These are phyloP conservation scores for Heliocidaris erythrogramma DNA, from an alignment of 35 echinoderm and acorn worm species.

Conservation along the genomic window DNA sequence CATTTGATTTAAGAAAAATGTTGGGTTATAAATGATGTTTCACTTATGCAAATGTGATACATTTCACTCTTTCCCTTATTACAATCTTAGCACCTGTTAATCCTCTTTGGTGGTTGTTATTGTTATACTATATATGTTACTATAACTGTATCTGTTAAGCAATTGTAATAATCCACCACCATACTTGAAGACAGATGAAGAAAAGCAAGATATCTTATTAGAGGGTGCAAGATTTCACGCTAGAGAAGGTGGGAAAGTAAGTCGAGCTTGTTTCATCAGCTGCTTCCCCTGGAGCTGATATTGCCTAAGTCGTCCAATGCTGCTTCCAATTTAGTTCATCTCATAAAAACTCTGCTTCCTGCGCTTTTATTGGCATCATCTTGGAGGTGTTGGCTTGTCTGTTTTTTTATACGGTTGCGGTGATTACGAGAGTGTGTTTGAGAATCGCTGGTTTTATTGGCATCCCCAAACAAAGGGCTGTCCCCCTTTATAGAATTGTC, in stretches of 20 bases:
- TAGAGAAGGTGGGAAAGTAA: background rate
- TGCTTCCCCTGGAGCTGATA: background rate
- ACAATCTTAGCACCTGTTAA: no score
- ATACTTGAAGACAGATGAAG: background rate
- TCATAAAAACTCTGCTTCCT: background rate
- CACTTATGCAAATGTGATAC: no score
- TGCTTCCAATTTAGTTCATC: slow-evolving; percentile 11
- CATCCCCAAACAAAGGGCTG: background rate
- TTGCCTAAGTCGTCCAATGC: background rate
- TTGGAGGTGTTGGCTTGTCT: background rate
- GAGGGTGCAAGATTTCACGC: background rate
- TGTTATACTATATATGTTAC: background rate
- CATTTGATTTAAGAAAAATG: no score
- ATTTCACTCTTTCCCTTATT: no score
- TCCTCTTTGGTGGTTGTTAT: background rate
- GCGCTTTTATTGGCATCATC: background rate
- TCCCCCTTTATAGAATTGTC: background rate
- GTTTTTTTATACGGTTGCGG: background rate
- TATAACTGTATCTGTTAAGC: background rate
- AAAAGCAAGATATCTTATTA: background rate
- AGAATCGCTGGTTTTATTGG: background rate
- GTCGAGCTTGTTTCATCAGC: background rate
- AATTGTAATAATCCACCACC: background rate
- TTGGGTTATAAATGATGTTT: no score
- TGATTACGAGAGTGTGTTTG: background rate